A percentile compares a stretch with the other conserved stretches of the same genome.
Conservation (phyloP, 2,888 invertebrate species). For the Boloria euphrosyne region DNA sequence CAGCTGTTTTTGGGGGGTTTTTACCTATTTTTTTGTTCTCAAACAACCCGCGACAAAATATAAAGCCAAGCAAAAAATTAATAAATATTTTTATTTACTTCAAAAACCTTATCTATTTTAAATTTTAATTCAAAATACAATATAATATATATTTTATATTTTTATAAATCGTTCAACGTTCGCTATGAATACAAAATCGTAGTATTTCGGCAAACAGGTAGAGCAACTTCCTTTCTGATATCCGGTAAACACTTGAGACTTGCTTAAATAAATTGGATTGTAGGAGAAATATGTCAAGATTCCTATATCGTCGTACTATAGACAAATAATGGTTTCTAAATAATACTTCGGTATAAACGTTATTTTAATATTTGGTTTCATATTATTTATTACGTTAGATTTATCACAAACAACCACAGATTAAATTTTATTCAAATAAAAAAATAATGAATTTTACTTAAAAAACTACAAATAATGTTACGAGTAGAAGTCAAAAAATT, state of each 20-base stretch:
- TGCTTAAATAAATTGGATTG: conserved; percentile 63
- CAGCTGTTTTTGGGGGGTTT: too few relatives aligned
- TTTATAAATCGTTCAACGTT: conserved; percentile 3
- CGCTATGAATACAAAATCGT: conserved; percentile 15
- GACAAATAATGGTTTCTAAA: conserved; percentile 11
- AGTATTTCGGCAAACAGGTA: conserved; percentile 19
- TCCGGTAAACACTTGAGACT: conserved; percentile 37
- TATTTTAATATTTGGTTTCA: not conserved
- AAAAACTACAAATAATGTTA: too few relatives aligned
- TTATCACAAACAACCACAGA: too few relatives aligned
- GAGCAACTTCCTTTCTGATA: conserved; percentile 12
- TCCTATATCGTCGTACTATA: not conserved
- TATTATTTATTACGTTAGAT: not conserved
- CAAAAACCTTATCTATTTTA: conserved; percentile 11
- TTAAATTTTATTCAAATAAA: too few relatives aligned
- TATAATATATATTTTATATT: conserved; percentile 6
- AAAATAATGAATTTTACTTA: too few relatives aligned
- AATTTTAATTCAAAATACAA: too few relatives aligned
- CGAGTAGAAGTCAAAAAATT: too few relatives aligned
- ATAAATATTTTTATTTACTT: not conserved
- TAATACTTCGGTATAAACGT: not conserved
- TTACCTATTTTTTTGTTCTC: too few relatives aligned
- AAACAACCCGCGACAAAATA: too few relatives aligned
- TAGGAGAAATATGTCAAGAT: conserved; percentile 54
- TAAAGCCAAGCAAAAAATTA: not conserved